Evolutionary conservation across 2,888 invertebrate genomes (phyloP).

Genomic region (Marronus borbonicus): DNA sequence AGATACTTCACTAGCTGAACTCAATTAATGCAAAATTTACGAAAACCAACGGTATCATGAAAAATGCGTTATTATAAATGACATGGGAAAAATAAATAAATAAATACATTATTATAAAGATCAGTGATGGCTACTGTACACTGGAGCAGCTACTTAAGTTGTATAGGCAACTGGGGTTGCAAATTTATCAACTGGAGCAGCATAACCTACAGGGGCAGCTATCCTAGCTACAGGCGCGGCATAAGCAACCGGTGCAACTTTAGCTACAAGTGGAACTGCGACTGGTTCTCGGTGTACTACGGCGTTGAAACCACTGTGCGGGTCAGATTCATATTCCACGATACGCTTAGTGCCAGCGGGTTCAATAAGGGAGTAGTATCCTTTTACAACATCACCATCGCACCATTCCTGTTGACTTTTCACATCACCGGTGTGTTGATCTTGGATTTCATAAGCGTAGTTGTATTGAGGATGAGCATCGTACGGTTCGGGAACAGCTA

Average conservation of each 20-base stretch:
- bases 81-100: slow-evolving; percentile 13
- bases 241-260: slow-evolving; percentile 55
- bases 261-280: slow-evolving; percentile 57
- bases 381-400: slow-evolving; percentile 72
- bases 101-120: not conserved
- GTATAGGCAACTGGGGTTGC: slow-evolving; percentile 54
- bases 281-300: slow-evolving; percentile 76
- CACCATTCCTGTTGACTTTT: slow-evolving; percentile 72
- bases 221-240: slow-evolving; percentile 52
- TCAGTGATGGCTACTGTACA: slow-evolving; percentile 16
- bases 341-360: slow-evolving; percentile 72
- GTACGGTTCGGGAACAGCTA: slow-evolving; percentile 57
- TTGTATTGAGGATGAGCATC: slow-evolving; percentile 73
- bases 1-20: no score
- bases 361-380: slow-evolving; percentile 71
- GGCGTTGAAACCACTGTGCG: slow-evolving; percentile 76
- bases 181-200: slow-evolving; percentile 59
- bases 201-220: slow-evolving; percentile 37
- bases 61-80: not conserved
- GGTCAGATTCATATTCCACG: slow-evolving; percentile 74
- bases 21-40: no score
- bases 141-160: slow-evolving; percentile 39
- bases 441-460: slow-evolving; percentile 72
- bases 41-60: not conserved
- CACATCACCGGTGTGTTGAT: slow-evolving; percentile 71